phyloP scores from a whole-genome alignment of 2,797 vertebrate genomes.

The Enteromius unitaeniatus region DNA sequence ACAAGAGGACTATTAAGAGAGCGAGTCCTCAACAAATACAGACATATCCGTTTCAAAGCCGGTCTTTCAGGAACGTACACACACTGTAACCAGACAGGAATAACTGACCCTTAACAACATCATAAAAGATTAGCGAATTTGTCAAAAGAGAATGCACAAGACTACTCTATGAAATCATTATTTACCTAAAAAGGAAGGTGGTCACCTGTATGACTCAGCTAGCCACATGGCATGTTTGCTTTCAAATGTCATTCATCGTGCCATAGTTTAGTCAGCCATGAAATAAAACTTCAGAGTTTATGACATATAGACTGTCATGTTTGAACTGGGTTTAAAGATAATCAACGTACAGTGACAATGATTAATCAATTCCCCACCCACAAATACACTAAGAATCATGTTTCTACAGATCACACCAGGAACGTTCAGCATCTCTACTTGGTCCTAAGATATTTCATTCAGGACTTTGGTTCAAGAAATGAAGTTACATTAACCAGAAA shows the following conservation, averaged over 20 bases:
- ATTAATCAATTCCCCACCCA: conserved; percentile 10
- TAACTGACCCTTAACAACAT: neutral
- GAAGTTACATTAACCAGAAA: neutral
- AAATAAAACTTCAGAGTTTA: conserved; percentile 12
- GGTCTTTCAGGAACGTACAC: conserved; percentile 24
- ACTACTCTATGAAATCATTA: neutral
- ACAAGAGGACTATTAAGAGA: conserved; percentile 12
- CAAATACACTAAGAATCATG: neutral
- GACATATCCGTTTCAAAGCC: conserved; percentile 30
- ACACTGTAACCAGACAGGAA: neutral
- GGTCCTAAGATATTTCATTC: neutral
- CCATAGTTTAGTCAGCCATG: neutral
- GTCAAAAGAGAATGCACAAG: neutral
- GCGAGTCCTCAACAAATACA: conserved; percentile 7
- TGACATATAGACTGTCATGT: neutral
- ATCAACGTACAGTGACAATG: neutral
- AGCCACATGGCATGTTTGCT: conserved; percentile 13
- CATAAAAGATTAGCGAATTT: neutral
- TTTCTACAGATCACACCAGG: neutral
- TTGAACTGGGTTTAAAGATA: conserved; percentile 26
- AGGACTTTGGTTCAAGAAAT: neutral
- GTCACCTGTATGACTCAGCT: neutral
- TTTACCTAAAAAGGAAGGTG: conserved; percentile 13
- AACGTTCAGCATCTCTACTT: neutral
- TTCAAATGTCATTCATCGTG: conserved; percentile 5